Evolutionary conservation across 2,797 vertebrate species (phyloP), one percentile per base, ranked within the genome.

Genomic region (Odontamblyopus lacepedii): DNA sequence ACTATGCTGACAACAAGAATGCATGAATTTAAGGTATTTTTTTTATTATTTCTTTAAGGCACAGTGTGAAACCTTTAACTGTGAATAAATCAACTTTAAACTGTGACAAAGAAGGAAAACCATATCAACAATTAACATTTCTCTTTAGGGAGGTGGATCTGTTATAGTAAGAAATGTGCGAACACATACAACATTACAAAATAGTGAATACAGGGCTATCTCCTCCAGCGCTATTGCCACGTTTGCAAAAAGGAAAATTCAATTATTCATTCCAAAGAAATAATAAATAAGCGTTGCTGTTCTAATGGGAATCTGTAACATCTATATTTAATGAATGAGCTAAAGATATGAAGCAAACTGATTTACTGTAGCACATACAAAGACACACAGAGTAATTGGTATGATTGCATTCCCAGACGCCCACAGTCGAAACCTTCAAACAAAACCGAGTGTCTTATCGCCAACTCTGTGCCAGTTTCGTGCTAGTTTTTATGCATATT

Each of bases 251-350:
- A 78, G 5, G n/a, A 63, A 82, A 80, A 85, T 78, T 66, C 15
- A 86, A 89, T 85, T 80, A 88, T 86, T 87, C 70, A 84, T 85
- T 30, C 71, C 63, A 64, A 55, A 80, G 75, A 83, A 88, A 85
- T 80, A 86, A 87, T 83, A 85, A 87, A 87, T 85, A 86, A 89
- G 56, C 69, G 72, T 71, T 73, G 70, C 48, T 67, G 72, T 82
- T 81, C 80, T 78, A 79, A 76, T 69, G 77, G 76, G 77, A 77
- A 84, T 84, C 60, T 75, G 80, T 80, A 71, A 53, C 72, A 83
- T 88, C 73, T 84, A 87, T 89, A 88, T 85, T 89, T 89, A 72
- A 87, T 87, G 75, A 89, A 81, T 5, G 68, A 80, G 83, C 71
- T 70, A 81, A 83, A 79, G 76, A 89, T 79, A 86, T 84, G 76